Conservation (phyloP, 2,797 vertebrate genomes). For the Rhinophrynus dorsalis region DNA sequence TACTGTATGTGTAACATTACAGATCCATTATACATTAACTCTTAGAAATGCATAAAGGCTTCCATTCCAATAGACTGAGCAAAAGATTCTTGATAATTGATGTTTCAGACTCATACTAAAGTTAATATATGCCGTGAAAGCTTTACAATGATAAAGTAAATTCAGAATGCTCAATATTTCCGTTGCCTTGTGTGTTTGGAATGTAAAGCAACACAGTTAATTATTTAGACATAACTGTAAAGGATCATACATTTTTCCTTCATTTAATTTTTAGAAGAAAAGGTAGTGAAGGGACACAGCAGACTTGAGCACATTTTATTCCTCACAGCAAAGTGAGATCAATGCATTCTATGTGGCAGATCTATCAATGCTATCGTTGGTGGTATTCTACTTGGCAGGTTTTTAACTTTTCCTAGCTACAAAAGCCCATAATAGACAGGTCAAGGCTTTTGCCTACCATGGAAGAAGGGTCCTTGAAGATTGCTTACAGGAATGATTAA, state of each 20-base stretch:
- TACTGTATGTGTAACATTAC: neutral
- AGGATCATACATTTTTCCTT: slow-evolving; percentile 45
- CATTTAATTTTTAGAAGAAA: slow-evolving; percentile 44
- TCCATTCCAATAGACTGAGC: neutral
- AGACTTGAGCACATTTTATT: neutral
- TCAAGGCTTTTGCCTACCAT: too few relatives aligned
- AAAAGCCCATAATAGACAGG: too few relatives aligned
- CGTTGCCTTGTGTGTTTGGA: slow-evolving; percentile 15
- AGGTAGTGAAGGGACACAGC: neutral
- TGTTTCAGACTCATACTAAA: slow-evolving; percentile 7
- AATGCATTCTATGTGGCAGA: too few relatives aligned
- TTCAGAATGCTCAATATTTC: slow-evolving; percentile 25
- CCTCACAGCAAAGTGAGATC: neutral
- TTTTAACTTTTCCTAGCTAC: too few relatives aligned
- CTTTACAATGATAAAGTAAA: slow-evolving; percentile 28
- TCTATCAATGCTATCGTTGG: too few relatives aligned
- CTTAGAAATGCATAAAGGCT: neutral
- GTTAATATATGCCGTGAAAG: slow-evolving; percentile 37
- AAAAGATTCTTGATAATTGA: slow-evolving; percentile 40
- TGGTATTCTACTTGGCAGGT: too few relatives aligned
- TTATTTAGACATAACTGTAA: slow-evolving; percentile 50
- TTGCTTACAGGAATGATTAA: too few relatives aligned
- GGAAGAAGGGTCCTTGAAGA: too few relatives aligned
- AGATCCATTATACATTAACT: neutral
- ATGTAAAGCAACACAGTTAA: slow-evolving; percentile 52